phyloP scores from a whole-genome alignment of 2,113 vertebrate species.

The Gadus macrocephalus region DNA sequence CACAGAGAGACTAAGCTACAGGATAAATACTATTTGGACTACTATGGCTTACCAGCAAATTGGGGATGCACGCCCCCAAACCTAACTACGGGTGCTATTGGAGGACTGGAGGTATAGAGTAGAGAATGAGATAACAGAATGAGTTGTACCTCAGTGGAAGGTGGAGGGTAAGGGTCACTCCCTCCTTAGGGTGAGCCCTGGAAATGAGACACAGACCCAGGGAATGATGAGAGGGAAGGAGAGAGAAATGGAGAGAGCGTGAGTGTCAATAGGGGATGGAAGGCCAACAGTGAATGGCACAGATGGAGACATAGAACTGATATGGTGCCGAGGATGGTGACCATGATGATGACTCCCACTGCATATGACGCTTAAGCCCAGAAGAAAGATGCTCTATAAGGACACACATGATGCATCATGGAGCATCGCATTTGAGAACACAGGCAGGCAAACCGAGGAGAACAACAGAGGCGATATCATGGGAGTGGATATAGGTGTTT shows the following conservation, averaged over 20 bases:
- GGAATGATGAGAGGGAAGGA: background rate
- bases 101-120: background rate
- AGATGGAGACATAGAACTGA: background rate
- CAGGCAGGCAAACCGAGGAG: background rate
- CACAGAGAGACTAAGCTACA: background rate
- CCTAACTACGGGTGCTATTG: background rate
- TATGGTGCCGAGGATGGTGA: background rate
- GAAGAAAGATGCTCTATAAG: too few relatives aligned
- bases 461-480: background rate
- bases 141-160: background rate
- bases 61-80: background rate
- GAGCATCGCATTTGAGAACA: background rate
- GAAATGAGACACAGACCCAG: slow-evolving; percentile 1
- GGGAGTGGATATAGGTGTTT: background rate
- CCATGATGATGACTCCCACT: background rate
- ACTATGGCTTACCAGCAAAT: too few relatives aligned
- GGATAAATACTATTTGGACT: background rate
- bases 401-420: too few relatives aligned
- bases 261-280: background rate
- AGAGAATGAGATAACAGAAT: background rate
- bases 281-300: background rate
- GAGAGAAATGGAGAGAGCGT: background rate
- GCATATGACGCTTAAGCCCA: background rate
- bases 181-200: background rate
- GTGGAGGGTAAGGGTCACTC: background rate